Conservation (phyloP, 1,140 invertebrate genomes). For the Lepeophtheirus salmonis region DNA sequence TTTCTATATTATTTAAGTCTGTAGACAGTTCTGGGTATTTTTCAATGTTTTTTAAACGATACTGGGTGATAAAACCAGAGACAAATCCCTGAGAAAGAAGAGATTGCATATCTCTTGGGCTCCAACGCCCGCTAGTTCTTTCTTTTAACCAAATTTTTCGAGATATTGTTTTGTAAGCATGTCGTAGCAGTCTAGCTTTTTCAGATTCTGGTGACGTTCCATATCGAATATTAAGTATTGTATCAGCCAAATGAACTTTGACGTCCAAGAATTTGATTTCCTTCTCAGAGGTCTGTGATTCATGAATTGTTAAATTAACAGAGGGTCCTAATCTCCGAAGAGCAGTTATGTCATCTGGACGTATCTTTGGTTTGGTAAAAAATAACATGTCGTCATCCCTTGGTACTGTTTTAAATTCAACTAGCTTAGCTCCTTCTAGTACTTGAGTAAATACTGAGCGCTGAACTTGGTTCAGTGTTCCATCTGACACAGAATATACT, state of each 20-base stretch:
- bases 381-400: background rate
- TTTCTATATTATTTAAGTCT: background rate
- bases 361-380: constrained; percentile 3
- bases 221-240: constrained; percentile 3
- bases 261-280: constrained; percentile 5
- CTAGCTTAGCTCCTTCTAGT: background rate
- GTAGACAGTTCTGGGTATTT: background rate
- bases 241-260: constrained; percentile 4
- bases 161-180: background rate
- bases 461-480: background rate
- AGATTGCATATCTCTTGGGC: background rate
- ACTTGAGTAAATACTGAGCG: constrained; percentile 1
- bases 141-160: background rate
- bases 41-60: background rate
- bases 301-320: constrained; percentile 11
- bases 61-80: background rate
- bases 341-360: background rate
- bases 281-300: constrained; percentile 8
- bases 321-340: constrained; percentile 3
- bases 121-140: background rate
- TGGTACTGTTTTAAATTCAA: background rate
- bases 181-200: constrained; percentile 4
- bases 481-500: background rate
- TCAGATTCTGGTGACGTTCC: background rate
- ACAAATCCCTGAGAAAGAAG: background rate